These are phyloP conservation scores for Sebastes hubbsi DNA, from an alignment of 2,797 vertebrate species.

Conservation along the genomic window DNA sequence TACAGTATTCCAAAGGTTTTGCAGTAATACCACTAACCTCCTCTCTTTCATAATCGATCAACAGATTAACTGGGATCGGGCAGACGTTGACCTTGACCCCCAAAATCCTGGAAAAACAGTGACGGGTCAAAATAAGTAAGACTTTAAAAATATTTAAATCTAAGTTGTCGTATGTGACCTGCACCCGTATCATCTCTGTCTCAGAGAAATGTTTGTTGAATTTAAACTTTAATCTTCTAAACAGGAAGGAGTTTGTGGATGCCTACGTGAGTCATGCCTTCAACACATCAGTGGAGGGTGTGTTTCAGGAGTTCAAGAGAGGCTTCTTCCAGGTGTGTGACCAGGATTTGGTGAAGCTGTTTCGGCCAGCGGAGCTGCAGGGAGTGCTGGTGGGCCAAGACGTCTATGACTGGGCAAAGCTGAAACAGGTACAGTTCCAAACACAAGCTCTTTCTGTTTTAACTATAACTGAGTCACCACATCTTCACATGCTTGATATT, in stretches of 20 bases:
- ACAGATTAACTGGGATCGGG: slow-evolving; percentile 69
- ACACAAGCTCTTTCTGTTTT: not conserved
- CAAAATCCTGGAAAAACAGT: slow-evolving; percentile 61
- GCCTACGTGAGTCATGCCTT: slow-evolving; percentile 89
- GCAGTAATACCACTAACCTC: not conserved
- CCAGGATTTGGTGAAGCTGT: slow-evolving; percentile 85
- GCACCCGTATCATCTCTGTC: accelerated
- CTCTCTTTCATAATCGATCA: not conserved
- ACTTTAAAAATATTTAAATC: not conserved
- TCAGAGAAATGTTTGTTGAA: not conserved
- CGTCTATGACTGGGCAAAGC: slow-evolving; percentile 89
- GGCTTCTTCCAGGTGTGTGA: slow-evolving; percentile 94
- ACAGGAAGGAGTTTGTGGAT: slow-evolving; percentile 89
- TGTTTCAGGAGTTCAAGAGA: slow-evolving; percentile 88
- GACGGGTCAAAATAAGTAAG: slow-evolving; percentile 76
- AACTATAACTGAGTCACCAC: not conserved
- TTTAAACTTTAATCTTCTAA: not conserved
- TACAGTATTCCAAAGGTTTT: not conserved
- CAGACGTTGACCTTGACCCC: slow-evolving; percentile 70
- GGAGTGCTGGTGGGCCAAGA: slow-evolving; percentile 90
- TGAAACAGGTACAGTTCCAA: slow-evolving; percentile 85
- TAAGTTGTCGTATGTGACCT: not conserved
- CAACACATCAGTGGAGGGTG: slow-evolving; percentile 86
- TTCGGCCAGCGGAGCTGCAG: slow-evolving; percentile 90
- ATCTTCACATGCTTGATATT: not conserved